Base-by-base conservation (phyloP, 2,888 invertebrate species). In the Crocallis elinguaria region DNA sequence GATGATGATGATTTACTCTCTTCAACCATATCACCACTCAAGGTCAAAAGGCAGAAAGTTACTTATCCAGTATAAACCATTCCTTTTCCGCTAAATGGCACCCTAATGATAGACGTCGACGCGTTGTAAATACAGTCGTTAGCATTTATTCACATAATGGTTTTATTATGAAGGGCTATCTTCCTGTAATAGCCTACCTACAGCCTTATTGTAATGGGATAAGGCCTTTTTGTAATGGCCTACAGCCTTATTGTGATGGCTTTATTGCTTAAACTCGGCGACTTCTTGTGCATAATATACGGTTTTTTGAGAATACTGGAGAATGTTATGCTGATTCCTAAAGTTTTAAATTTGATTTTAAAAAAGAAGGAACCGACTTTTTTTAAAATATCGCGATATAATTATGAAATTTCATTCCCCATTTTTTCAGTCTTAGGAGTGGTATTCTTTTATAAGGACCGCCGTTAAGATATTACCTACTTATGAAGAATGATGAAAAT, bases 71-170 rank as follows among this genome's bases (percentile, higher is more conserved):
- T 37, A 0, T 5, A 30, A 4, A n/a, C 17, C 11, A 42, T 54
- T 70, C 66, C 21, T 7, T 16, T 56, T 46, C 14, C 48, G 27
- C 35, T 70, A 75, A 56, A 79, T 77, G 75, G 71, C 72, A 77
- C 71, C 72, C 73, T 87, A 86, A 88, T 86, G 84, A 77, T 64
- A 67, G 74, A 59, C 70, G 77, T 75, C 82, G 82, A 78, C 79
- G 82, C 79, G 81, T 79, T 77, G 83, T 86, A 83, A 88, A 84
- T 83, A 84, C 74, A 77, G 77, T 85, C 83, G 83, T 88, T 87
- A 85, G 76, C 82, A 75, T 86, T 87, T 82, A 84, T 81, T 75
- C 81, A 70, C 73, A 75, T 88, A 88, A 89, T 87, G 84, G 77
- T 82, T 88, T 85, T 87, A 88, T 88, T 88, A 87, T 78, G 79